A percentile compares a stretch with the other conserved stretches of the same genome.
These are phyloP conservation scores for Butastur rufipennis DNA, from an alignment of 2,113 vertebrate genomes.

Conservation along the genomic window DNA sequence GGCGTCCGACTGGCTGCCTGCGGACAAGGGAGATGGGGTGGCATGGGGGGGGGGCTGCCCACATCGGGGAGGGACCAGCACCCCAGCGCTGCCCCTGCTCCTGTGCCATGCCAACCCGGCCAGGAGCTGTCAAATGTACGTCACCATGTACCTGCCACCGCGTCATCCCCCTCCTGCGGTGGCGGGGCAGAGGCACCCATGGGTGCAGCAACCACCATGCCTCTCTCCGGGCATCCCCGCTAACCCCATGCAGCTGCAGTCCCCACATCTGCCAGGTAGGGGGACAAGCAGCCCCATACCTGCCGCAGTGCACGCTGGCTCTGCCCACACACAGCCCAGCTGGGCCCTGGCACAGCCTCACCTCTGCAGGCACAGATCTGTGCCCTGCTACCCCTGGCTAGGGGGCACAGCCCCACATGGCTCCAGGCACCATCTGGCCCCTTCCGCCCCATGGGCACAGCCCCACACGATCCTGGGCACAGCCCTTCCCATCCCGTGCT, in stretches of 20 bases:
- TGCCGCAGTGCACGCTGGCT: rapidly evolving
- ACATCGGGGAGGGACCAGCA: rapidly evolving
- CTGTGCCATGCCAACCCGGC: neutral
- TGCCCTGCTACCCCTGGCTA: neutral
- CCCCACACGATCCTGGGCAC: neutral
- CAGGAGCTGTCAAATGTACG: rapidly evolving
- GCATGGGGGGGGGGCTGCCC: neutral
- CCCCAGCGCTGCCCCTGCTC: neutral
- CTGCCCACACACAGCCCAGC: rapidly evolving
- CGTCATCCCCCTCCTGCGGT: rapidly evolving
- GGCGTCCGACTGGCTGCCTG: slow-evolving; percentile 78
- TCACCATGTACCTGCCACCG: rapidly evolving
- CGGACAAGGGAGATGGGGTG: slow-evolving; percentile 38
- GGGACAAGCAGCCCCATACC: neutral
- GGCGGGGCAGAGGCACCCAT: neutral
- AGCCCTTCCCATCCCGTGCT: neutral
- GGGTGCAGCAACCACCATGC: neutral
- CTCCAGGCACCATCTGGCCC: neutral
- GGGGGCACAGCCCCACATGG: neutral
- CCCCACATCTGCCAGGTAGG: neutral
- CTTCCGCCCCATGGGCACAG: neutral
- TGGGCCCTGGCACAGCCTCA: neutral
- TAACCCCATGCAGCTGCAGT: rapidly evolving
- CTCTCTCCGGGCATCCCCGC: neutral
- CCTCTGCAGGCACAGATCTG: neutral